phyloP scores from a whole-genome alignment of 2,797 vertebrate species.

The Cephalopachus bancanus region DNA sequence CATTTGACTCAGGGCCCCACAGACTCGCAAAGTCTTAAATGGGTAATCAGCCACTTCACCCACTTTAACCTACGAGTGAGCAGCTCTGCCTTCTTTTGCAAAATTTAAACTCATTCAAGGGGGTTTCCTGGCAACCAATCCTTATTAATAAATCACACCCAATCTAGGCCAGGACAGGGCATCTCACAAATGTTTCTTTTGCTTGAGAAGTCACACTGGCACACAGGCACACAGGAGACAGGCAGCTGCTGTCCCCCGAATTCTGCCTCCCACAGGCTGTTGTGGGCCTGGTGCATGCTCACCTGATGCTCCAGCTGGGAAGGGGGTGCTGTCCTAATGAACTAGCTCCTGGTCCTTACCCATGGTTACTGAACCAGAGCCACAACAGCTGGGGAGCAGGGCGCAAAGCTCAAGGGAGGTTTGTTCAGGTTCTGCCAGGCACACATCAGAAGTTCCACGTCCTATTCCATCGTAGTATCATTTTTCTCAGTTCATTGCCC shows the following conservation, averaged over 20 bases:
- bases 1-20: background rate
- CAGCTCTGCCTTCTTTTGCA: conserved; percentile 63
- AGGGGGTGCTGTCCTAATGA: background rate
- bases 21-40: conserved; percentile 53
- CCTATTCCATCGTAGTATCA: accelerated
- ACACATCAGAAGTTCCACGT: background rate
- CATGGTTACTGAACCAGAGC: background rate
- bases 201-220: background rate
- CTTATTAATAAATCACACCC: conserved; percentile 67
- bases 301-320: background rate
- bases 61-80: conserved; percentile 64
- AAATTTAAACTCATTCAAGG: conserved; percentile 73
- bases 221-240: background rate
- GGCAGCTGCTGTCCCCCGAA: background rate
- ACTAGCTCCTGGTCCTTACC: background rate
- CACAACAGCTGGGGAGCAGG: background rate
- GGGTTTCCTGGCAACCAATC: conserved; percentile 57
- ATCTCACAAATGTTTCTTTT: conserved; percentile 29
- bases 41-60: conserved; percentile 67
- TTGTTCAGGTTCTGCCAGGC: background rate
- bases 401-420: background rate
- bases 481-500: background rate
- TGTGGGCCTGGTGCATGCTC: background rate
- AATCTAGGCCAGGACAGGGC: background rate
- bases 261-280: background rate